Percentiles rank a stretch among this genome's conserved stretches.
Evolutionary conservation across 2,797 vertebrate species (phyloP).

Genomic region (Neoniphon sammara): DNA sequence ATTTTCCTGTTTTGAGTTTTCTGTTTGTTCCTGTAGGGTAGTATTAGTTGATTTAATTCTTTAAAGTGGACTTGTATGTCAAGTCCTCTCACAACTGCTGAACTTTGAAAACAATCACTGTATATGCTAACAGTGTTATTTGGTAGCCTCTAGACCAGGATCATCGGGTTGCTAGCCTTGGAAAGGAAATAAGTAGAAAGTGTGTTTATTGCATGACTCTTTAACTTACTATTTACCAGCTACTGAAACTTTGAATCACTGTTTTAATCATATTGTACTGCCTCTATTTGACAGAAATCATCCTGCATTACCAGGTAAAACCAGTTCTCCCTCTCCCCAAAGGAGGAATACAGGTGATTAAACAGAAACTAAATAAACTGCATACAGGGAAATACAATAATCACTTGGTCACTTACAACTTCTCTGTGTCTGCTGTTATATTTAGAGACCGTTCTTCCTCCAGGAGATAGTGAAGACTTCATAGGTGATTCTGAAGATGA

Average conservation of each 20-base stretch:
- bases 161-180: not conserved
- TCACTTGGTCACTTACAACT: not conserved
- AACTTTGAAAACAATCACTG: not conserved
- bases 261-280: constrained; percentile 11
- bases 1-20: constrained; percentile 9
- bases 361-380: rapidly evolving
- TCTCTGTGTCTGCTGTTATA: constrained; percentile 9
- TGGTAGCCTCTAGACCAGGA: not conserved
- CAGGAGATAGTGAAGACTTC: constrained; percentile 70
- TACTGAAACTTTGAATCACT: not conserved
- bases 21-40: not conserved
- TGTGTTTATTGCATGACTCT: not conserved
- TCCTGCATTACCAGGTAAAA: constrained; percentile 22
- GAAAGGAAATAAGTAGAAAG: not conserved
- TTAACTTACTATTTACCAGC: not conserved
- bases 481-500: constrained; percentile 86
- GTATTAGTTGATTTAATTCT: not conserved
- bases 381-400: not conserved
- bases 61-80: not conserved
- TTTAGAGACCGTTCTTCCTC: constrained; percentile 28
- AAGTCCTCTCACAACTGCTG: not conserved
- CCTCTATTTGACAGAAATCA: constrained; percentile 73
- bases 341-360: constrained; percentile 71
- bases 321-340: constrained; percentile 38
- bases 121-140: not conserved